Evolutionary conservation across 1,140 invertebrate species (phyloP).

Genomic region (Mizuhopecten yessoensis): DNA sequence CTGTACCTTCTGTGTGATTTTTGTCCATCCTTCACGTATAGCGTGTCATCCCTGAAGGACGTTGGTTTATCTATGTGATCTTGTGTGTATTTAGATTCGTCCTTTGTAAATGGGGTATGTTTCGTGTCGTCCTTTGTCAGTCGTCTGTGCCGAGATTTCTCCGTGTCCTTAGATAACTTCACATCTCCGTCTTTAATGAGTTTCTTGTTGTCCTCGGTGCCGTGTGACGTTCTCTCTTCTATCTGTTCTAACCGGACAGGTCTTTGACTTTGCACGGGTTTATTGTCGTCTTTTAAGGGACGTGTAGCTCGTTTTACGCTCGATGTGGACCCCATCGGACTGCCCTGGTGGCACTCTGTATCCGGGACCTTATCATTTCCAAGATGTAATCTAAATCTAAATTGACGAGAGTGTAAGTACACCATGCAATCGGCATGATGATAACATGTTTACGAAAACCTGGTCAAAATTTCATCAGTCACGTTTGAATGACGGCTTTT

Average conservation of each 20-base stretch:
- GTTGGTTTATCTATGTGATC: not conserved
- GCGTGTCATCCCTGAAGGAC: not conserved
- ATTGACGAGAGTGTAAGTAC: not conserved
- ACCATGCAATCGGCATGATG: not conserved
- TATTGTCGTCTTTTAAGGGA: not conserved
- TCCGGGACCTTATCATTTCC: not conserved
- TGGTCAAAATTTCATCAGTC: not conserved
- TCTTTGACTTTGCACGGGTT: not conserved
- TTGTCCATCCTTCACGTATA: not conserved
- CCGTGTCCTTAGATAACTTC: not conserved
- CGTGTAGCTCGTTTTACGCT: not conserved
- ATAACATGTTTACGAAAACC: not conserved
- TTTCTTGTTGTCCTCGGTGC: not conserved
- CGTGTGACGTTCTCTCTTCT: not conserved
- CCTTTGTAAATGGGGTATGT: not conserved
- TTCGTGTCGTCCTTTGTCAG: not conserved
- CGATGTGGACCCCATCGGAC: not conserved
- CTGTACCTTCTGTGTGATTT: not conserved
- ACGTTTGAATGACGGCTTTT: not conserved
- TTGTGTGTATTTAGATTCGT: not conserved
- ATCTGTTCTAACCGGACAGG: not conserved
- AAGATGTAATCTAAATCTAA: not conserved
- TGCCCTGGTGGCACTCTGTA: not conserved
- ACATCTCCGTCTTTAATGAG: not conserved
- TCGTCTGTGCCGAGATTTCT: not conserved